Evolutionary conservation across 2,888 invertebrate species (phyloP).

Genomic region (Orthosia gothica): DNA sequence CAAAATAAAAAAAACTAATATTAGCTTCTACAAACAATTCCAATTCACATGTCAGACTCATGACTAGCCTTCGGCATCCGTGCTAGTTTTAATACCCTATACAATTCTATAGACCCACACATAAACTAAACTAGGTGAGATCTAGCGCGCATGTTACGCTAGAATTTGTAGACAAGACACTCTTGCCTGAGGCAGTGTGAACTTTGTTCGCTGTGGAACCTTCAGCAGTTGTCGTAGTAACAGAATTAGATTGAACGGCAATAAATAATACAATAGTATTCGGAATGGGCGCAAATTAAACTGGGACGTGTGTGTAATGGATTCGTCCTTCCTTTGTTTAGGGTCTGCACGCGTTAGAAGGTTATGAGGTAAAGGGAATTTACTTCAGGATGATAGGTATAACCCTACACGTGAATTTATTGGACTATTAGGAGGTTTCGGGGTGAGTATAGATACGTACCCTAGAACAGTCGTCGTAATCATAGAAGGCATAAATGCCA

Average conservation of each 20-base stretch:
- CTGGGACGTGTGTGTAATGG: constrained; percentile 67
- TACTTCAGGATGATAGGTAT: background rate
- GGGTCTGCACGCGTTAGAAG: constrained; percentile 32
- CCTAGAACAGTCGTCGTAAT: background rate
- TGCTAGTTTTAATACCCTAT: background rate
- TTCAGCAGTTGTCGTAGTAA: constrained; percentile 9
- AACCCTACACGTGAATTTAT: background rate
- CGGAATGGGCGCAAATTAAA: constrained; percentile 52
- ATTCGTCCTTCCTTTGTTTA: constrained; percentile 76
- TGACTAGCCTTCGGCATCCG: background rate
- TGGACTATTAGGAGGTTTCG: background rate
- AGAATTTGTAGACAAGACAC: constrained; percentile 8
- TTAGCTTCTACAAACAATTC: background rate
- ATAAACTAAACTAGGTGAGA: background rate
- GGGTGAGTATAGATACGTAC: background rate
- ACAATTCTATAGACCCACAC: background rate
- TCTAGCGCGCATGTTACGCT: background rate
- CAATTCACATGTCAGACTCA: background rate
- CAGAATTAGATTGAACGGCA: constrained; percentile 46
- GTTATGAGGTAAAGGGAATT: background rate
- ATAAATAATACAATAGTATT: constrained; percentile 67
- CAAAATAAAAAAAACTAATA: background rate
- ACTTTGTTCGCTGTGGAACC: constrained; percentile 16
- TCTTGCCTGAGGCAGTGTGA: constrained; percentile 9
- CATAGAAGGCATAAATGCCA: no score